Percentiles rank a stretch among this genome's conserved stretches.
Evolutionary conservation across 2,888 invertebrate species (phyloP).

Genomic region (Apocheima hispidaria): DNA sequence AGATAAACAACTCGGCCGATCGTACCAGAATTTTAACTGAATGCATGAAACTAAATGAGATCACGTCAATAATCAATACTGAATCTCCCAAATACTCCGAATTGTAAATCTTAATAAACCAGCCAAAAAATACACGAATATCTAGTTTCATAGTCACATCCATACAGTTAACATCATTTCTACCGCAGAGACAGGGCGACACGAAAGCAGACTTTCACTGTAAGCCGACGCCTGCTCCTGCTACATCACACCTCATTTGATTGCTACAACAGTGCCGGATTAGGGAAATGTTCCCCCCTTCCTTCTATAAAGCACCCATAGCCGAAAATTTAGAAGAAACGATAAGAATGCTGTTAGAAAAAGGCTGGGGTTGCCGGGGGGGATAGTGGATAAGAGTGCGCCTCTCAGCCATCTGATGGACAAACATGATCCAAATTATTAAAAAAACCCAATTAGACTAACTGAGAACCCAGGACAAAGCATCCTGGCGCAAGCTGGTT

Average conservation of each 20-base stretch:
- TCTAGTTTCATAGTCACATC: slow-evolving; percentile 55
- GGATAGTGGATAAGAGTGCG: no score
- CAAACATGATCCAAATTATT: no score
- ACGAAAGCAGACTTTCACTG: slow-evolving; percentile 85
- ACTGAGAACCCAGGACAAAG: no score
- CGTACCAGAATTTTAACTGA: not conserved
- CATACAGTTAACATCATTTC: slow-evolving; percentile 57
- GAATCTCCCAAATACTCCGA: slow-evolving; percentile 9
- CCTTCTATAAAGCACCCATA: no score
- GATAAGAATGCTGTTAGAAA: no score
- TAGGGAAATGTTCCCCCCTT: not conserved
- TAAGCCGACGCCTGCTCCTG: slow-evolving; percentile 77
- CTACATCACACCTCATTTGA: slow-evolving; percentile 80
- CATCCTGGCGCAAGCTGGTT: no score
- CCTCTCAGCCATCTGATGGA: no score
- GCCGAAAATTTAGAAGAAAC: no score
- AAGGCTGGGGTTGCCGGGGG: no score
- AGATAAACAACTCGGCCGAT: not conserved
- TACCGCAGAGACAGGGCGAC: slow-evolving; percentile 64
- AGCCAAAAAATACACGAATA: slow-evolving; percentile 42
- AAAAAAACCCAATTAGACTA: no score
- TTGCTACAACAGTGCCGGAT: slow-evolving; percentile 45
- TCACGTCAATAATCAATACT: slow-evolving; percentile 9
- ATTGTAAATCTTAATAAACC: slow-evolving; percentile 13
- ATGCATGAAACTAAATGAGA: slow-evolving; percentile 1